Evolutionary conservation across 2,888 invertebrate genomes (phyloP).

Genomic region (Lepidonotus clava): DNA sequence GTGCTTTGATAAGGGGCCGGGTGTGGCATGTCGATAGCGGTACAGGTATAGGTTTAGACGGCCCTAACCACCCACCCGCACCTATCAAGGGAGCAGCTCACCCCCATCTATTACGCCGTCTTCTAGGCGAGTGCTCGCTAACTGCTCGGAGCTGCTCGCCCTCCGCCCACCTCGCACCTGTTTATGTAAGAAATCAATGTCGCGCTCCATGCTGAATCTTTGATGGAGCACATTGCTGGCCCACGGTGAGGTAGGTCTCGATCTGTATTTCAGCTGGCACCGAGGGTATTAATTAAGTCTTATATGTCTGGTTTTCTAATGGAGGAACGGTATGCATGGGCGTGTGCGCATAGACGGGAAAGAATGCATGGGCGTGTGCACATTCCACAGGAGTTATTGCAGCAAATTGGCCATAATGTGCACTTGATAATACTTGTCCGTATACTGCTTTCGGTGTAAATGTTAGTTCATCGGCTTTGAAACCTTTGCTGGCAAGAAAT

Average conservation of each 20-base stretch:
- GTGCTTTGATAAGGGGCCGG: too few species aligned
- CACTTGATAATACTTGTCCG: neutral
- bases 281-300: too few species aligned
- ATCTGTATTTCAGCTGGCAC: neutral
- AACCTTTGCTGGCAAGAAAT: too few species aligned
- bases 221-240: neutral
- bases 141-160: too few species aligned
- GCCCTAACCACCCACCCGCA: too few species aligned
- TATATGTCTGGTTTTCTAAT: neutral
- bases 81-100: too few species aligned
- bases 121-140: too few species aligned
- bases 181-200: conserved; percentile 6
- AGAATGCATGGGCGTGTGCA: neutral
- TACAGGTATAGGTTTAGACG: too few species aligned
- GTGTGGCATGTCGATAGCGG: too few species aligned
- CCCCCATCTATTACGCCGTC: too few species aligned
- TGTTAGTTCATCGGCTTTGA: too few species aligned
- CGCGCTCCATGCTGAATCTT: neutral
- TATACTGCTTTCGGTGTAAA: too few species aligned
- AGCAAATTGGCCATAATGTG: neutral
- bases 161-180: conserved; percentile 1
- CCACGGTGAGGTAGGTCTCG: neutral
- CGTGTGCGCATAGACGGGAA: neutral
- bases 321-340: neutral
- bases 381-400: neutral